These are phyloP conservation scores for Sanderia malayensis DNA, from an alignment of 30 jellyfish, hydroid and myxozoan genomes.

Conservation along the genomic window DNA sequence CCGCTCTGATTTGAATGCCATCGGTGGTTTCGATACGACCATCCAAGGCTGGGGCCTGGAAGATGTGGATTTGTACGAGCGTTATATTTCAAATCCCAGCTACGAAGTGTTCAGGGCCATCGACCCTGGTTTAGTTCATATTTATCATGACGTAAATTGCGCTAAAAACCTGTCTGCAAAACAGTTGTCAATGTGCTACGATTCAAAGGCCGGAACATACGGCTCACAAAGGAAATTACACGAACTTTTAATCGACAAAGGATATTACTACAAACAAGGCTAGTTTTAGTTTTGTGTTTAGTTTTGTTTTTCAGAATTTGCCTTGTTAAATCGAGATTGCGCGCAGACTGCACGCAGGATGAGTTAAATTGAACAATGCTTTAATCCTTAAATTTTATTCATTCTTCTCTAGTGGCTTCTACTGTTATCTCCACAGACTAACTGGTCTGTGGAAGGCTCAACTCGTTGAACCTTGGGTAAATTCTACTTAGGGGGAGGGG, in stretches of 20 bases:
- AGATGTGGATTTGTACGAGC: constrained; percentile 93
- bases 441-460: no score
- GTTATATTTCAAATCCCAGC: constrained; percentile 67
- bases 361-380: no score
- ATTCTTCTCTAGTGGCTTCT: no score
- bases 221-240: constrained; percentile 78
- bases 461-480: no score
- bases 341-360: no score
- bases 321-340: no score
- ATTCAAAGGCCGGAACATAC: constrained; percentile 85
- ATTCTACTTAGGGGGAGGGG: no score
- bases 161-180: constrained; percentile 79
- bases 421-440: no score
- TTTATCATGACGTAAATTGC: constrained; percentile 86
- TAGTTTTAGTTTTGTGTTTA: no score
- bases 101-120: constrained; percentile 87
- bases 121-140: constrained; percentile 94
- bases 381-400: no score
- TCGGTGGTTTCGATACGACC: constrained; percentile 98
- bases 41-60: constrained; percentile 99
- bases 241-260: constrained; percentile 60
- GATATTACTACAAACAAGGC: no score
- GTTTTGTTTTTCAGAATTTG: no score
- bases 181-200: constrained; percentile 85
- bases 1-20: constrained; percentile 77